Conservation (phyloP, 2,888 invertebrate genomes). For the Neria commutata region DNA sequence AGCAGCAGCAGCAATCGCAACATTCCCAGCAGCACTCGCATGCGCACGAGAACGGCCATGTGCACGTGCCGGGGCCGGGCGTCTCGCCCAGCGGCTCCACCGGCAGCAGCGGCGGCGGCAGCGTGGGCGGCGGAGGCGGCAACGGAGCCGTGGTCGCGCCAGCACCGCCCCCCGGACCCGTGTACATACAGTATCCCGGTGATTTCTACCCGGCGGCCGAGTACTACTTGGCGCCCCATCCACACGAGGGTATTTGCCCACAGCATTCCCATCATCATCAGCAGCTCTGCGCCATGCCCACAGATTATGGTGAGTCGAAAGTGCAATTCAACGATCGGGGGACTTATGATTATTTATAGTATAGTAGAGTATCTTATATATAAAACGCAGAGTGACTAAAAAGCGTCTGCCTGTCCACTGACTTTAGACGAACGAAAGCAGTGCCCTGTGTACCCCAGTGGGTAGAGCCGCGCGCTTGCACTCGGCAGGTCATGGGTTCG, state of each 20-base stretch:
- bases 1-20: constrained; percentile 36
- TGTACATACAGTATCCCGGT: constrained; percentile 59
- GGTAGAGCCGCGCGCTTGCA: no score
- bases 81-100: constrained; percentile 34
- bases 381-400: no score
- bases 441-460: no score
- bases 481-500: no score
- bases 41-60: constrained; percentile 47
- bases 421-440: no score
- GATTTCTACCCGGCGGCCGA: constrained; percentile 61
- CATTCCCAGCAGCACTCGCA: constrained; percentile 34
- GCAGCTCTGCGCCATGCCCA: constrained; percentile 75
- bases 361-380: no score
- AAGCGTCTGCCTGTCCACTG: no score
- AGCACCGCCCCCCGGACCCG: constrained; percentile 48
- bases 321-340: no score
- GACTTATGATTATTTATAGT: no score
- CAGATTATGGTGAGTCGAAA: constrained; percentile 73
- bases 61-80: constrained; percentile 37
- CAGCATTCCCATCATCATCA: constrained; percentile 66
- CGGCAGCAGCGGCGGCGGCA: constrained; percentile 31
- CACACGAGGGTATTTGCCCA: constrained; percentile 65
- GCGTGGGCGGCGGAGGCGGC: constrained; percentile 46
- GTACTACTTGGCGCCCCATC: constrained; percentile 60
- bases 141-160: constrained; percentile 40